phyloP scores from a whole-genome alignment of 2,888 invertebrate species.

The Acrocyrtus sp. region DNA sequence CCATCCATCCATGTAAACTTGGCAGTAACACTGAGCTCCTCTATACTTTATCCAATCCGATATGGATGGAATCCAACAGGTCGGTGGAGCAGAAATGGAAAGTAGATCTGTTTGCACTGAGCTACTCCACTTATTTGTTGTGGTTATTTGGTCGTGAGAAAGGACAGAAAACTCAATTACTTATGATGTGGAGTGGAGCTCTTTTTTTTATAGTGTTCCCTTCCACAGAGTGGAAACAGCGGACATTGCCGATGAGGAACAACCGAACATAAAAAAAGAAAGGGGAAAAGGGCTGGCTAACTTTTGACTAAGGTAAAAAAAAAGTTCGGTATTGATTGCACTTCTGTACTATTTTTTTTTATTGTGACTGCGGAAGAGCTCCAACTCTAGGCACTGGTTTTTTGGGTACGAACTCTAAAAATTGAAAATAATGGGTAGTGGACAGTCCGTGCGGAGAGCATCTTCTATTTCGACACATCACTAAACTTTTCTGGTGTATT shows the following conservation, averaged over 20 bases:
- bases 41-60: neutral
- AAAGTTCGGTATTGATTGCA: too few species aligned
- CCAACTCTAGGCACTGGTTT: too few species aligned
- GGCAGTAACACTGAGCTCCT: neutral
- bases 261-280: neutral
- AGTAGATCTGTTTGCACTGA: neutral
- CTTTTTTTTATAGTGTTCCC: neutral
- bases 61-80: constrained; percentile 26
- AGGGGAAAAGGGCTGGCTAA: neutral
- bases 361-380: neutral
- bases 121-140: neutral
- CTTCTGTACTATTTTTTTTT: too few species aligned
- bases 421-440: too few species aligned
- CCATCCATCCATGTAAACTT: neutral
- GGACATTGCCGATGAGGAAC: neutral
- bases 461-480: too few species aligned
- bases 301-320: neutral
- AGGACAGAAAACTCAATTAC: neutral
- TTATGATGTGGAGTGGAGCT: neutral
- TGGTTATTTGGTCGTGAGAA: neutral
- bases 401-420: too few species aligned
- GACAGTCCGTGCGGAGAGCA: too few species aligned
- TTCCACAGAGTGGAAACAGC: neutral
- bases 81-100: neutral
- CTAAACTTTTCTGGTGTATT: too few species aligned